These are phyloP conservation scores for Oreotrochilus melanogaster DNA, from an alignment of 2,113 vertebrate species.

Conservation along the genomic window DNA sequence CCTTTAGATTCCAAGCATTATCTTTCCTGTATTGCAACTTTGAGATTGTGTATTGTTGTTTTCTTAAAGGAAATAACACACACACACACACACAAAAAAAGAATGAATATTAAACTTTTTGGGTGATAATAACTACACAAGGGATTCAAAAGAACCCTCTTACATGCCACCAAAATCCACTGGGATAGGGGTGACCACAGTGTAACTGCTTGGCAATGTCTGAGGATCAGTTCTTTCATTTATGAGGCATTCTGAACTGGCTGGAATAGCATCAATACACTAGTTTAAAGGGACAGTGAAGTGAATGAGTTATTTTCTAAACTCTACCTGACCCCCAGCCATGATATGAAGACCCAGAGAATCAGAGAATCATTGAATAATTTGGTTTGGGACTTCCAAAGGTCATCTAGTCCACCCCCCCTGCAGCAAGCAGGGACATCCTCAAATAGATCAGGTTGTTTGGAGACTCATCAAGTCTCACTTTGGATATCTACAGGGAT, in stretches of 20 bases:
- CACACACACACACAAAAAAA: background rate
- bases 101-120: background rate
- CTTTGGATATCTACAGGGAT: too few relatives aligned
- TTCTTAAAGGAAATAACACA: too few relatives aligned
- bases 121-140: background rate
- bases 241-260: background rate
- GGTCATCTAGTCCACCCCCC: too few relatives aligned
- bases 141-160: background rate
- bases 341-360: background rate
- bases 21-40: constrained; percentile 1
- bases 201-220: background rate
- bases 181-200: background rate
- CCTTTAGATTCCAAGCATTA: constrained; percentile 35
- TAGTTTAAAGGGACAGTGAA: background rate
- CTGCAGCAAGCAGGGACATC: too few relatives aligned
- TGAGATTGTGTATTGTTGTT: background rate
- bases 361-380: too few relatives aligned
- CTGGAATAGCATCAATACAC: background rate
- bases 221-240: background rate
- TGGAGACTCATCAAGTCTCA: too few relatives aligned
- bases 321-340: background rate
- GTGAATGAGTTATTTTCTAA: background rate
- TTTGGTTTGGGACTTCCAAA: too few relatives aligned
- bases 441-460: too few relatives aligned
- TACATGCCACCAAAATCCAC: background rate